Percentiles rank a stretch among this genome's conserved stretches.
Evolutionary conservation across 2,797 vertebrate species (phyloP).

Genomic region (Gallinago nigripennis): DNA sequence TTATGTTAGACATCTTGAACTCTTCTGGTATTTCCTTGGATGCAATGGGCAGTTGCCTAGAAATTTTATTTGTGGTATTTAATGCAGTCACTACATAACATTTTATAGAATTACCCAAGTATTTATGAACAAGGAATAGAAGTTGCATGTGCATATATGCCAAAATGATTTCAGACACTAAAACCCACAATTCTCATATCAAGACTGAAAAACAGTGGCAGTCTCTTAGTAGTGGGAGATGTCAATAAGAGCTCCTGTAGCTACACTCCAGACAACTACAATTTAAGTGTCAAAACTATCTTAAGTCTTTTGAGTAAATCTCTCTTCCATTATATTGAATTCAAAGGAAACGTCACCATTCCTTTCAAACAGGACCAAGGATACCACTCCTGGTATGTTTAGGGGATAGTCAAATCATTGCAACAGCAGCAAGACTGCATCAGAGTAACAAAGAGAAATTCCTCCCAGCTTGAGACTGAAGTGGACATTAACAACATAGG

Average conservation of each 20-base stretch:
- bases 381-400: not conserved
- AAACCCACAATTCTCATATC: not conserved
- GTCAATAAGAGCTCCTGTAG: not conserved
- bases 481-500: not conserved
- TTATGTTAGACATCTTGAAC: not conserved
- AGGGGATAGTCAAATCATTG: not conserved
- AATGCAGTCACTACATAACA: not conserved
- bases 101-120: not conserved
- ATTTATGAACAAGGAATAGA: not conserved
- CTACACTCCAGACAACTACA: not conserved
- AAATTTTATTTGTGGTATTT: not conserved
- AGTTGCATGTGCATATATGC: not conserved
- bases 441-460: slow-evolving; percentile 33
- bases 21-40: not conserved
- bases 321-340: not conserved
- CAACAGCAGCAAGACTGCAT: slow-evolving; percentile 7
- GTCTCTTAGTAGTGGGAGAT: not conserved
- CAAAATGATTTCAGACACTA: not conserved
- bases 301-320: not conserved
- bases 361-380: not conserved
- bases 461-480: slow-evolving; percentile 34
- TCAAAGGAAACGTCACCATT: not conserved
- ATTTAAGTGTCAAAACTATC: not conserved
- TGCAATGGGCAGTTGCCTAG: not conserved
- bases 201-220: not conserved